Evolutionary conservation across 2,113 vertebrate genomes (phyloP).

Genomic region (Hypocryptadius cinnamomeus): DNA sequence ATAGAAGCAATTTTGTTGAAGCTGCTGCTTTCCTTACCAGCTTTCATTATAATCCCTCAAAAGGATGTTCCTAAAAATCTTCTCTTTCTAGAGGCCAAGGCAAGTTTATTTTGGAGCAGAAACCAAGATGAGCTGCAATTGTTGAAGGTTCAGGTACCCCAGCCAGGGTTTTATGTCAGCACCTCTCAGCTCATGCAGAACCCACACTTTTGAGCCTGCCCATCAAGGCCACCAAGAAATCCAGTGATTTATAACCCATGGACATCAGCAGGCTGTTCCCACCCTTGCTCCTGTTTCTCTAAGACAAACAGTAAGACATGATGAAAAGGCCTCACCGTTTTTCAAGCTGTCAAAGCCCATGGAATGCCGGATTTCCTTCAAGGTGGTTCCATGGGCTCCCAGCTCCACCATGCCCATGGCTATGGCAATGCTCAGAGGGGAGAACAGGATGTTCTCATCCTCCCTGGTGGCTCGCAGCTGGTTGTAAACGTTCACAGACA

Average conservation of each 20-base stretch:
- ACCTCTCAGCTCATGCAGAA: neutral
- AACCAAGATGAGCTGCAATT: neutral
- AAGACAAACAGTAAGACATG: neutral
- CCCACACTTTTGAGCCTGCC: neutral
- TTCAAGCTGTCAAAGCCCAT: constrained; percentile 84
- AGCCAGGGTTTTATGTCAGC: neutral
- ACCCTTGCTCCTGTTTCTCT: neutral
- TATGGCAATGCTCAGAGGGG: constrained; percentile 85
- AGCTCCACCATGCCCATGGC: constrained; percentile 93
- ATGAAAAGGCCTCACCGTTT: constrained; percentile 71
- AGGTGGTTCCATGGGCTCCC: constrained; percentile 83
- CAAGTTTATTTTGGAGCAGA: neutral
- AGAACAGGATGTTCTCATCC: constrained; percentile 95
- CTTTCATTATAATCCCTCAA: neutral
- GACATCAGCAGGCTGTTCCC: neutral
- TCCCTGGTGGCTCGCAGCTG: constrained; percentile 79
- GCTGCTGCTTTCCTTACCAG: neutral
- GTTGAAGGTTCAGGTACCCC: neutral
- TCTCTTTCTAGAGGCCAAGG: neutral
- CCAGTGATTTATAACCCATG: neutral
- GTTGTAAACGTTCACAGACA: constrained; percentile 90
- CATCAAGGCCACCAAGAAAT: neutral
- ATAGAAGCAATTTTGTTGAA: neutral
- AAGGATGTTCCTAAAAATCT: neutral
- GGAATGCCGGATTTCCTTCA: constrained; percentile 86